Conservation (phyloP, 2,113 vertebrate species). For the Gymnogyps californianus region DNA sequence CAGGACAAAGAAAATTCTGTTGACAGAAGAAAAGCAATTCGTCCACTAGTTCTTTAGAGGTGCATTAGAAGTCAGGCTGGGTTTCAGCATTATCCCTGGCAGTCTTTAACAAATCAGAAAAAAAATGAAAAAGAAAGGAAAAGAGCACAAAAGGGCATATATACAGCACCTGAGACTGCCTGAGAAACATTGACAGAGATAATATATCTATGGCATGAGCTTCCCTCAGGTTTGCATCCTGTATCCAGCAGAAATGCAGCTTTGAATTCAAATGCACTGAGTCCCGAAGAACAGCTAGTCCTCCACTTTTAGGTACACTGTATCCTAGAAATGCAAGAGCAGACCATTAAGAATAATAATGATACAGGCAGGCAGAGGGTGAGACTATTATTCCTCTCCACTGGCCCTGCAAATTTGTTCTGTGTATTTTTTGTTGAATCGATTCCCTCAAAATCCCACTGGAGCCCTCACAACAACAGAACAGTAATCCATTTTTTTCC, state of each 20-base stretch:
- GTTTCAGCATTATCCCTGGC: fast-evolving
- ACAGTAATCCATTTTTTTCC: background rate
- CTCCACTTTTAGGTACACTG: background rate
- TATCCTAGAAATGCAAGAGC: background rate
- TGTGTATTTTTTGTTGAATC: background rate
- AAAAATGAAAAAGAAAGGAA: background rate
- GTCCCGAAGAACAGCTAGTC: background rate
- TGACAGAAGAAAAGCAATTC: background rate
- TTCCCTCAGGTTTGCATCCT: background rate
- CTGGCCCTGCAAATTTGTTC: background rate
- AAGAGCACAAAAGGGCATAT: background rate
- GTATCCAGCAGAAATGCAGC: background rate
- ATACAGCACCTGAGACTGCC: background rate
- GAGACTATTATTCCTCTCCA: background rate
- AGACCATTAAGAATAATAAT: background rate
- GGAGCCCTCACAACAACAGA: background rate
- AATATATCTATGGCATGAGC: background rate
- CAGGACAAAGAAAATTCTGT: background rate
- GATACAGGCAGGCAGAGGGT: background rate
- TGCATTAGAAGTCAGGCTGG: background rate
- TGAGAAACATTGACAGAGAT: background rate
- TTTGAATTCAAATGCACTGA: background rate
- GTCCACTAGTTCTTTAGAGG: background rate
- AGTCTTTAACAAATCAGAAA: background rate
- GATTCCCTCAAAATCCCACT: background rate